A percentile compares a stretch with the other conserved stretches of the same genome.
Conservation (phyloP, 2,888 invertebrate genomes). For the Ectemnius cavifrons region DNA sequence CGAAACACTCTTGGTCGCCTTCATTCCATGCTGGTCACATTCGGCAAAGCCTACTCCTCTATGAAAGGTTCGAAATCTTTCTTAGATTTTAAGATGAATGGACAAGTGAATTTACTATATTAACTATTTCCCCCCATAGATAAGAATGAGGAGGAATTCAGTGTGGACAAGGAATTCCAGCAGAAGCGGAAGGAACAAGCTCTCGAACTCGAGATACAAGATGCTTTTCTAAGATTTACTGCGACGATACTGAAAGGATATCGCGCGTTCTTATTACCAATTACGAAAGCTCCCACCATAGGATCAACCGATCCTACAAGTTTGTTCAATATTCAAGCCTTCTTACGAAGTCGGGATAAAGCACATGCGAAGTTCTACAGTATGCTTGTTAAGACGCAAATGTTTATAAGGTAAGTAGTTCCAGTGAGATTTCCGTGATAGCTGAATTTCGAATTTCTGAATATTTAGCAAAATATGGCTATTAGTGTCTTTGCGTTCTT, state of each 20-base stretch:
- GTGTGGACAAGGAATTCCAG: slow-evolving; percentile 74
- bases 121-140: slow-evolving; percentile 49
- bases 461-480: not conserved
- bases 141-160: slow-evolving; percentile 72
- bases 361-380: slow-evolving; percentile 93
- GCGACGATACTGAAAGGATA: slow-evolving; percentile 95
- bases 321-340: slow-evolving; percentile 95
- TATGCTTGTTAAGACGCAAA: slow-evolving; percentile 94
- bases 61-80: slow-evolving; percentile 62
- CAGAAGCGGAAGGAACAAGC: slow-evolving; percentile 83
- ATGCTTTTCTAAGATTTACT: slow-evolving; percentile 97
- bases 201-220: slow-evolving; percentile 96
- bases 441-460: not conserved
- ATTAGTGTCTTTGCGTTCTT: slow-evolving; percentile 4
- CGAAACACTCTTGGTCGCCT: slow-evolving; percentile 88
- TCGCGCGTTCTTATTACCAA: slow-evolving; percentile 91
- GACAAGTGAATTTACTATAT: not conserved
- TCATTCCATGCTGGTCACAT: slow-evolving; percentile 80
- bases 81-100: too few species aligned
- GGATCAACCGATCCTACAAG: slow-evolving; percentile 97
- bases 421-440: too few species aligned
- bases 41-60: slow-evolving; percentile 68
- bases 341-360: slow-evolving; percentile 93
- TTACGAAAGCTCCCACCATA: slow-evolving; percentile 94
- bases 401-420: slow-evolving; percentile 85